phyloP scores from a whole-genome alignment of 2,888 invertebrate species.

The Ypsolopha scabrella region DNA sequence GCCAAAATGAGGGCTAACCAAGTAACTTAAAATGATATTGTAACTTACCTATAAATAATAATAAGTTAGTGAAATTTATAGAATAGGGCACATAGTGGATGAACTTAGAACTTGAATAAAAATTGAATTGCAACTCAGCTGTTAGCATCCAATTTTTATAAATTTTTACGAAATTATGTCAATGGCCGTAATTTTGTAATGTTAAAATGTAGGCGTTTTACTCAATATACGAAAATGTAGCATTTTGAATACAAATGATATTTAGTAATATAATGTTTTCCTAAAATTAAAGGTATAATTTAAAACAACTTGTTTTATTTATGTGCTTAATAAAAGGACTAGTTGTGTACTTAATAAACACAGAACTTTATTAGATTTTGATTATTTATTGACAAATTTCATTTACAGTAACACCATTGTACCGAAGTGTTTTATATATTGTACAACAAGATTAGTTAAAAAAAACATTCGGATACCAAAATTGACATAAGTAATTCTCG shows the following conservation, averaged over 20 bases:
- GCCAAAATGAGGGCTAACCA: no score
- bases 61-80: background rate
- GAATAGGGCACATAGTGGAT: background rate
- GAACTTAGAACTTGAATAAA: slow-evolving; percentile 1
- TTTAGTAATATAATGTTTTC: slow-evolving; percentile 7
- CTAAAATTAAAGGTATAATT: slow-evolving; percentile 7
- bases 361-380: slow-evolving; percentile 1
- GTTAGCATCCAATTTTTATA: slow-evolving; percentile 41
- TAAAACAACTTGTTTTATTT: slow-evolving; percentile 1
- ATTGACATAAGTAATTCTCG: background rate
- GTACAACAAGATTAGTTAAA: slow-evolving; percentile 1
- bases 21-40: no score
- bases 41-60: no score
- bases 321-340: background rate
- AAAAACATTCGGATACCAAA: background rate
- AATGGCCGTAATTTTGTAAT: slow-evolving; percentile 45
- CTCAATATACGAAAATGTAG: slow-evolving; percentile 1
- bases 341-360: background rate
- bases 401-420: background rate
- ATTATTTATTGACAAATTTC: background rate
- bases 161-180: slow-evolving; percentile 54
- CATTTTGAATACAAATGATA: slow-evolving; percentile 6
- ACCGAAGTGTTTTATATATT: background rate
- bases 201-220: slow-evolving; percentile 16
- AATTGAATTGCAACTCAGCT: background rate